Evolutionary conservation across 2,113 vertebrate genomes (phyloP).

Genomic region (Coracopsis vasa): DNA sequence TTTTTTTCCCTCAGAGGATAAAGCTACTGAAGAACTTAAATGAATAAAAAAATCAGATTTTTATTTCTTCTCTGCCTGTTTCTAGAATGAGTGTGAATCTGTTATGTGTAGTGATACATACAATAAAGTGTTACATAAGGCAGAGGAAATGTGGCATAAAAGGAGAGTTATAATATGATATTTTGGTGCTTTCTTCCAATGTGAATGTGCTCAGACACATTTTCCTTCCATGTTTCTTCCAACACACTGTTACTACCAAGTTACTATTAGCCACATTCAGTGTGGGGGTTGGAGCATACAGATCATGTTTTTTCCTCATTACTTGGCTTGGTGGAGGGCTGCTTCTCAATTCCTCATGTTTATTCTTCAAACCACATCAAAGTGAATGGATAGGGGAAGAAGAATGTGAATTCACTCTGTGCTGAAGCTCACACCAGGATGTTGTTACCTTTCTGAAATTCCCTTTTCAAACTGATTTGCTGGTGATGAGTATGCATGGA

Average conservation of each 20-base stretch:
- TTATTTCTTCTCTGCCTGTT: background rate
- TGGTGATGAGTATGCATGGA: background rate
- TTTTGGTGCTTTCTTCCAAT: background rate
- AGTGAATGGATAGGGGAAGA: background rate
- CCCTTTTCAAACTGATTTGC: background rate
- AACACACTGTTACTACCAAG: background rate
- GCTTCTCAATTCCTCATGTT: background rate
- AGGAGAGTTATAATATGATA: background rate
- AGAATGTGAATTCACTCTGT: background rate
- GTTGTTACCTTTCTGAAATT: background rate
- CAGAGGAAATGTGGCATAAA: background rate
- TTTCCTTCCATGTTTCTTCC: background rate
- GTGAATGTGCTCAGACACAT: background rate
- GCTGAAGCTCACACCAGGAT: background rate
- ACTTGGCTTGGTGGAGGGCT: background rate
- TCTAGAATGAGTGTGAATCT: background rate
- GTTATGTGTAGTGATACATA: background rate
- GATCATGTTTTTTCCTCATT: rapidly evolving
- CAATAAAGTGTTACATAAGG: background rate
- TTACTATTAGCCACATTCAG: background rate
- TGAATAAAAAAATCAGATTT: background rate
- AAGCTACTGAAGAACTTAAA: background rate
- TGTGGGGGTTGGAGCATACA: background rate
- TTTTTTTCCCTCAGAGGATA: background rate
- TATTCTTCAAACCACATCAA: background rate